Evolutionary conservation across 1,140 invertebrate genomes (phyloP), one percentile per base, ranked within the genome.

Genomic region (Aphelinus certus): DNA sequence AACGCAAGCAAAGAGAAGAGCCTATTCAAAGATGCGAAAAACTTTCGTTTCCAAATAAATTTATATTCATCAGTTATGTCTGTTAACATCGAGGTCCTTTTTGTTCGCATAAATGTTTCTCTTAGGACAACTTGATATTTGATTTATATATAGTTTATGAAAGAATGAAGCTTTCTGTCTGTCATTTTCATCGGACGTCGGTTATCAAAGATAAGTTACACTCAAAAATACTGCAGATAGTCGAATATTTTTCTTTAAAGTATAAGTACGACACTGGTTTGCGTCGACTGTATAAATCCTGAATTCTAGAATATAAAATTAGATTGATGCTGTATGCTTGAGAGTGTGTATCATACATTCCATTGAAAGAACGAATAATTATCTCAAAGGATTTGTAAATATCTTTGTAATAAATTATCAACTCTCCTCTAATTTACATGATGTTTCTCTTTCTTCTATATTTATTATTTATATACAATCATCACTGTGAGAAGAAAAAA

Each of bases 311-410:
- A 6, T 56, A 48, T 49, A 47, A 65, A 64, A 72, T 58, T 46
- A 5, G 56, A 42, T 51, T 61, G n/a, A 61, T 47, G 66, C 62
- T 61, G 10, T 60, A 61, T 76, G 57, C 63, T 26, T 75, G 75
- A 71, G 61, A 67, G 75, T 63, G 65, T 76, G 71, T 66, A 76
- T 82, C 80, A 82, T 82, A 84, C 83, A 85, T 85, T 84, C 82
- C 83, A 81, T 78, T 51, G 46, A 67, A 79, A 73, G 66, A 70
- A 68, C 10, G 56, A 48, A 71, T 48, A 78, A 60, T 76, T 51
- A 67, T 0, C 26, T 70, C 71, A 77, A 68, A 77, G 71, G 73
- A 71, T 79, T 67, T 83, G 80, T 82, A 84, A 83, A 82, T 83
- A 81, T 65, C 62, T 78, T 78, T 71, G 53, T 68, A 66, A 71